Evolutionary conservation across 2,888 invertebrate genomes (phyloP), one percentile per base, ranked within the genome.

Genomic region (Neocrepidodera transversa): DNA sequence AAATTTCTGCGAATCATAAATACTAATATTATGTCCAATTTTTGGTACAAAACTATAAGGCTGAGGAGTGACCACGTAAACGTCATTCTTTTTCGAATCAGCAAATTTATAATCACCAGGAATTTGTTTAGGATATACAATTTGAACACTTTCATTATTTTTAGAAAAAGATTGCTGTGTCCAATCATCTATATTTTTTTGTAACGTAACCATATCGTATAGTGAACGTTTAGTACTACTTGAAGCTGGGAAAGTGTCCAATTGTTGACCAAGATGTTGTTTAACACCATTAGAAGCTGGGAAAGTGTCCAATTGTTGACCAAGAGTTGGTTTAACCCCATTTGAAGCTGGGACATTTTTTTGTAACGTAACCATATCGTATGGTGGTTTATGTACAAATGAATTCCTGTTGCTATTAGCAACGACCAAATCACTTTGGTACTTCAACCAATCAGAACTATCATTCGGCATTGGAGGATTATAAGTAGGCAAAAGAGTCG

Each of bases 151-250:
- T 17, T 42, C 62, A 2, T 58, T 54, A 35, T 84, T 82, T 56
- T 83, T 83, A 0, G 87, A 85, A 75, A 85, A 91, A 69, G 88
- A 88, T 79, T 89, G 88, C 69, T 87, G 88, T 0, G 92, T 93
- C 93, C 93, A 93, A 63, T 89, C 88, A 69, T 93, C 91, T 56
- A 93, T 93, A 67, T 90, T 92, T 68, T 91, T 90, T 74, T 92
- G 92, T 30, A 93, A 79, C 71, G 87, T 86, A 10, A 86, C 84
- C 10, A 91, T 84, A 73, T 92, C 91, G 69, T 90, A 88, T n/a
- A n/a, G n/a, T n/a, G n/a, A n/a, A n/a, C n/a, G n/a, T n/a, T n/a
- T n/a, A n/a, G n/a, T n/a, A n/a, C n/a, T n/a, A n/a, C n/a, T n/a
- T n/a, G n/a, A n/a, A n/a, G n/a, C n/a, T 18, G 43, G 1, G n/a